phyloP scores from a whole-genome alignment of 2,888 invertebrate species.

The Phymatocera aterrima region DNA sequence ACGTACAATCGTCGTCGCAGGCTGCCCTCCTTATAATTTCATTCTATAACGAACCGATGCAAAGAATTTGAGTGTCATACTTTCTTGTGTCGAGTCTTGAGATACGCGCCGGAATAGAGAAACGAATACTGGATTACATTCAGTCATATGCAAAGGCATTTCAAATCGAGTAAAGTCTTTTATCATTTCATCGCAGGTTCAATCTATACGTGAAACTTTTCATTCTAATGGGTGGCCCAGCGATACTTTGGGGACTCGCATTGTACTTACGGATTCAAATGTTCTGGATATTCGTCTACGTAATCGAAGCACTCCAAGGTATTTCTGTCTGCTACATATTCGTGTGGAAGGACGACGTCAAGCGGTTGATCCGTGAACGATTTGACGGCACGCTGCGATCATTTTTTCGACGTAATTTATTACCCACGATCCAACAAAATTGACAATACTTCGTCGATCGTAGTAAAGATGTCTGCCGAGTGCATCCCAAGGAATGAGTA shows the following conservation, averaged over 20 bases:
- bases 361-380: background rate
- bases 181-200: background rate
- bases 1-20: too few relatives aligned
- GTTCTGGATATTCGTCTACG: background rate
- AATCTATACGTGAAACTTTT: constrained; percentile 4
- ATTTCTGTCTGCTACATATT: background rate
- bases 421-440: too few relatives aligned
- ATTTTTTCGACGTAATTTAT: too few relatives aligned
- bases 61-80: background rate
- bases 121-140: background rate
- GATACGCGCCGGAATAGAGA: too few relatives aligned
- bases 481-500: too few relatives aligned
- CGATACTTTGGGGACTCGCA: background rate
- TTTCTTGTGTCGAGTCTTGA: background rate
- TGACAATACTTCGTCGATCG: background rate
- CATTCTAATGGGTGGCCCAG: background rate
- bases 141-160: background rate
- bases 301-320: background rate
- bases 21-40: too few relatives aligned
- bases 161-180: background rate
- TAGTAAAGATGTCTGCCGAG: too few relatives aligned
- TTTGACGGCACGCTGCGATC: background rate
- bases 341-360: background rate
- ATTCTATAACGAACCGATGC: background rate
- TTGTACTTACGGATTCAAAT: background rate